Percentiles rank a stretch among this genome's conserved stretches.
phyloP scores from a whole-genome alignment of 1,140 invertebrate genomes.

The Atta colombica region DNA sequence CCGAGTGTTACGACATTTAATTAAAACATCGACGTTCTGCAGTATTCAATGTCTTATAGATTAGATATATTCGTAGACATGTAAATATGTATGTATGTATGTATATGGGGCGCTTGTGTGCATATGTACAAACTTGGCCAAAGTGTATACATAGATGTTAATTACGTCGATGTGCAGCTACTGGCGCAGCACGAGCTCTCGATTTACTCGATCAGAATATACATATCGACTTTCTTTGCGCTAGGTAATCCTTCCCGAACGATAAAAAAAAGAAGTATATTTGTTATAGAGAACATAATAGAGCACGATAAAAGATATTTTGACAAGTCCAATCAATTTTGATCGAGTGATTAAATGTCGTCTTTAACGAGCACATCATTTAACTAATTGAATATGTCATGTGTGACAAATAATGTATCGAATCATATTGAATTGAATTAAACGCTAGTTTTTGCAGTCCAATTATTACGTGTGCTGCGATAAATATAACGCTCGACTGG shows the following conservation, averaged over 20 bases:
- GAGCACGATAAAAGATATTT: conserved; percentile 48
- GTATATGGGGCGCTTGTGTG: conserved; percentile 21
- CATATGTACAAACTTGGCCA: conserved; percentile 51
- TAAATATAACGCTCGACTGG: conserved; percentile 10
- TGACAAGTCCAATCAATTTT: conserved; percentile 41
- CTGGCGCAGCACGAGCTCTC: conserved; percentile 19
- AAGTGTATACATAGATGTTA: conserved; percentile 55
- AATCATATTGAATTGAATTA: not conserved
- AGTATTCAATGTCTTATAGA: conserved; percentile 37
- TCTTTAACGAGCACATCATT: conserved; percentile 36
- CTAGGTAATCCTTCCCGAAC: conserved; percentile 25
- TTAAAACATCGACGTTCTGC: not conserved
- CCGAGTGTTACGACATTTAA: conserved; percentile 6
- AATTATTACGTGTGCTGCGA: not conserved
- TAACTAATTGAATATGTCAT: not conserved
- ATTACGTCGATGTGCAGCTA: conserved; percentile 45
- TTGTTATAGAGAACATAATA: conserved; percentile 47
- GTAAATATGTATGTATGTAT: conserved; percentile 58
- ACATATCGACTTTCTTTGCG: conserved; percentile 56
- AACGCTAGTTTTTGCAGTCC: conserved; percentile 14
- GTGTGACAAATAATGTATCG: conserved; percentile 21
- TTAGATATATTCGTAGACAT: not conserved
- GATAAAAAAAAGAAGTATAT: conserved; percentile 43
- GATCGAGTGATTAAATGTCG: conserved; percentile 5
- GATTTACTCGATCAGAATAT: conserved; percentile 38